Base-by-base conservation (phyloP, 1,140 invertebrate genomes). In the Phymastichus coffea region DNA sequence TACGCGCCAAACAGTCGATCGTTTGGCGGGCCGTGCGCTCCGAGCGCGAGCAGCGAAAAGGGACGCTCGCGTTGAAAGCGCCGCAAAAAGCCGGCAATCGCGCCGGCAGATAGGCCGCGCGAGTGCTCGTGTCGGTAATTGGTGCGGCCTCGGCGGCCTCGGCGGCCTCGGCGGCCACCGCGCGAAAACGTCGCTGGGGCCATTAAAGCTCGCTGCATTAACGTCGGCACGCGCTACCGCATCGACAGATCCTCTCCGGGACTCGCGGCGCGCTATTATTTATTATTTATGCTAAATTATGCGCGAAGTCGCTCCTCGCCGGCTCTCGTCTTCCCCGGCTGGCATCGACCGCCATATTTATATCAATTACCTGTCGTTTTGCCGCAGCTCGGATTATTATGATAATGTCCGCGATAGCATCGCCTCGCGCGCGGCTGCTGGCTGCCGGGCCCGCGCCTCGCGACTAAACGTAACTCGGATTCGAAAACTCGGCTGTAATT, bases 401-500 rank as follows among this genome's bases (percentile, higher is more conserved):
- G 48, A 35, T 35, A 51, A 51, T 51, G 14, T 10, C 20, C 17
- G n/a, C n/a, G 17, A 63, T 37, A 51, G 48, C 3, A 28, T 47
- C 25, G 26, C 44, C n/a, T n/a, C n/a, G 25, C 7, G 12, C 12
- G n/a, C n/a, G 19, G 41, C 19, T 28, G 22, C 30, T 47, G 44
- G 26, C 44, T 17, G 14, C 28, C 14, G 2, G 30, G 0, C 1
- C 10, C 8, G 19, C 30, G 10, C 6, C 30, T n/a, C n/a, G 76
- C 67, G 67, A 60, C 72, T 71, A 74, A 76, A 79, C 75, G 78
- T 75, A 75, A 77, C 77, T 79, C 76, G 74, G 70, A 70, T 71
- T 71, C 70, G 70, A 78, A 78, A 79, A 78, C 74, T 74, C 70
- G 56, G 59, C 71, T 70, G 70, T 78, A 78, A 78, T 79, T 77